Conservation (phyloP, 2,797 vertebrate species). For the Characodon lateralis region DNA sequence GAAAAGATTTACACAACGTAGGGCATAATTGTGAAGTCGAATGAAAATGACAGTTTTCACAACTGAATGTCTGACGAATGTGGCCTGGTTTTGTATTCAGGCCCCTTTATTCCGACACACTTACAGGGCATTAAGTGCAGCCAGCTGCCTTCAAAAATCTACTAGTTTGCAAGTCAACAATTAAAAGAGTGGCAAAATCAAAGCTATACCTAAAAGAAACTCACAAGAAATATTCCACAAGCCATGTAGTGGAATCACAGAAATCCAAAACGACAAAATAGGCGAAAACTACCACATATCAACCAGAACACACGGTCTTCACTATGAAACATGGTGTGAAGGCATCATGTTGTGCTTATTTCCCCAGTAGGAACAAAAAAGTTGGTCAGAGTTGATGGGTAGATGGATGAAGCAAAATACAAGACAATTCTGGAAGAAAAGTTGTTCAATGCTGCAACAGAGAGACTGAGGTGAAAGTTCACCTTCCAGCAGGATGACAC, state of each 20-base stretch:
- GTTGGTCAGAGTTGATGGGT: not conserved
- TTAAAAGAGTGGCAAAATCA: not conserved
- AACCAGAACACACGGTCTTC: not conserved
- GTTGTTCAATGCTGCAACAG: not conserved
- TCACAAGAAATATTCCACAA: not conserved
- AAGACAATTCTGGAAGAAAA: not conserved
- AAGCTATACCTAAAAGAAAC: not conserved
- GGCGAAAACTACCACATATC: not conserved
- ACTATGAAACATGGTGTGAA: too few species aligned
- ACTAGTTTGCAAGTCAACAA: not conserved
- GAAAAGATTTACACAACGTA: not conserved
- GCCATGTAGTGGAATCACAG: not conserved
- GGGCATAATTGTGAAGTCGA: not conserved
- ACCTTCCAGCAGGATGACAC: not conserved
- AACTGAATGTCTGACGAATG: too few species aligned
- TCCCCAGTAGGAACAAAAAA: not conserved
- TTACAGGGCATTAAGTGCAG: not conserved
- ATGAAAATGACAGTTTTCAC: not conserved
- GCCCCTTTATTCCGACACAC: not conserved
- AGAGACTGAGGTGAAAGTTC: not conserved
- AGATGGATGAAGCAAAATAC: not conserved
- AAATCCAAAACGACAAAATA: not conserved
- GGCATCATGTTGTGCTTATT: too few species aligned
- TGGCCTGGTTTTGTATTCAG: not conserved
- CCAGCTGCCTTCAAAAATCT: not conserved